Evolutionary conservation across 1,140 invertebrate genomes (phyloP), one percentile per base, ranked within the genome.

Genomic region (Trichonephila inaurata): DNA sequence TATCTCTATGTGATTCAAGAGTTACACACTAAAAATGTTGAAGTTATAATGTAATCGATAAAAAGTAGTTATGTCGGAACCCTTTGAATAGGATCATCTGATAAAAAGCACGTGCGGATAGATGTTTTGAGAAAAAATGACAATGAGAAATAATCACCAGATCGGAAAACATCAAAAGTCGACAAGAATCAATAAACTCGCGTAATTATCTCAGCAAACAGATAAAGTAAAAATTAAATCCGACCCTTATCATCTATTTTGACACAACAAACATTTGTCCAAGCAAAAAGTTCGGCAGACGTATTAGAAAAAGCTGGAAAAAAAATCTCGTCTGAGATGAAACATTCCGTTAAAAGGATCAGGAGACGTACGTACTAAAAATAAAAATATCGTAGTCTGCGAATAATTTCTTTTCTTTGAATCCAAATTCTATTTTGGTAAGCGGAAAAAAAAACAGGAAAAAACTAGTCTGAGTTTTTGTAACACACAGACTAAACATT

Each of bases 401-500:
- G 86, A 88, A 88, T 88, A 44, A 88, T 88, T 62, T 88, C 58
- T 88, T 88, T 88, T 88, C 86, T 88, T 58, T 58, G 58, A 61
- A 64, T 64, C 60, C 62, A 62, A 88, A 88, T 19, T 58, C 86
- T 88, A 88, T 88, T 88, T 88, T 64, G 86, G 62, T 58, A 64
- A 44, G 62, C 12, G 51, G 51, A 10, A 51, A 51, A 40, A n/a
- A 51, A 51, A 51, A 51, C 51, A 51, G 51, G 64, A 88, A 62
- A 88, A 87, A 64, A 64, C 86, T 64, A 4, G 82, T 83, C 82
- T 83, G 82, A 58, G 44, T 58, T 60, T 83, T 83, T 83, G n/a
- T 83, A 28, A 24, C 51, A 58, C 51, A 58, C 44, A 83, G 82
- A 83, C 82, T 83, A 83, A 83, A 83, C 82, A 83, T 24, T 51